Conservation (phyloP, 2,888 invertebrate genomes). For the Lepidonotus clava region DNA sequence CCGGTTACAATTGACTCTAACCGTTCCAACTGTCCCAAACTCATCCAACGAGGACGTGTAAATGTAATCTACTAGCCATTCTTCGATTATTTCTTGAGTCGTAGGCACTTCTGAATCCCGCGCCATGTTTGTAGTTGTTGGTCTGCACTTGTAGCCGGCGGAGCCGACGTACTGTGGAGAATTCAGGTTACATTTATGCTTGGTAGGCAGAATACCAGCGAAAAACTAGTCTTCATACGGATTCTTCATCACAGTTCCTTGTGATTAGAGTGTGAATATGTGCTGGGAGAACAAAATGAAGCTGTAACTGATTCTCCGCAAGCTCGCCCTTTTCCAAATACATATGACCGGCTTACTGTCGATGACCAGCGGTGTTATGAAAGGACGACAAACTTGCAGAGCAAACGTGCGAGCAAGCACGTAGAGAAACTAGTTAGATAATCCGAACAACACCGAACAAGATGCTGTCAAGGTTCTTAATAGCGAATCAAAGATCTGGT, state of each 20-base stretch:
- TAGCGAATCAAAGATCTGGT: neutral
- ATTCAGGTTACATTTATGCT: neutral
- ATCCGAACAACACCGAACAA: too few relatives aligned
- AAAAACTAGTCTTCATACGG: too few relatives aligned
- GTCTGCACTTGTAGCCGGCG: neutral
- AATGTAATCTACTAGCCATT: constrained; percentile 10
- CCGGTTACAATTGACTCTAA: neutral
- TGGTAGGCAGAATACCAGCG: neutral
- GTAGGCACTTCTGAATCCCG: constrained; percentile 1
- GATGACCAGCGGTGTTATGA: neutral
- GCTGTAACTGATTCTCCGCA: neutral
- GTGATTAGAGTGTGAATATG: too few relatives aligned
- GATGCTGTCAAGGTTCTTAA: neutral
- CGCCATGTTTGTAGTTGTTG: constrained; percentile 26
- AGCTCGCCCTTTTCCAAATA: neutral
- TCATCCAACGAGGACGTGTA: neutral
- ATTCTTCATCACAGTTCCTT: too few relatives aligned
- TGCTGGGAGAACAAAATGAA: too few relatives aligned
- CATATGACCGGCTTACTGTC: neutral
- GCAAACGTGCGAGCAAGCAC: neutral
- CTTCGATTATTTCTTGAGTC: neutral
- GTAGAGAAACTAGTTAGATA: too few relatives aligned
- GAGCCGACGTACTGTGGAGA: neutral
- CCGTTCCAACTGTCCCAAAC: neutral
- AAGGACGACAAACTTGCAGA: neutral